These are phyloP conservation scores for Octonoba sinensis DNA, from an alignment of 2,888 invertebrate species.

Conservation along the genomic window DNA sequence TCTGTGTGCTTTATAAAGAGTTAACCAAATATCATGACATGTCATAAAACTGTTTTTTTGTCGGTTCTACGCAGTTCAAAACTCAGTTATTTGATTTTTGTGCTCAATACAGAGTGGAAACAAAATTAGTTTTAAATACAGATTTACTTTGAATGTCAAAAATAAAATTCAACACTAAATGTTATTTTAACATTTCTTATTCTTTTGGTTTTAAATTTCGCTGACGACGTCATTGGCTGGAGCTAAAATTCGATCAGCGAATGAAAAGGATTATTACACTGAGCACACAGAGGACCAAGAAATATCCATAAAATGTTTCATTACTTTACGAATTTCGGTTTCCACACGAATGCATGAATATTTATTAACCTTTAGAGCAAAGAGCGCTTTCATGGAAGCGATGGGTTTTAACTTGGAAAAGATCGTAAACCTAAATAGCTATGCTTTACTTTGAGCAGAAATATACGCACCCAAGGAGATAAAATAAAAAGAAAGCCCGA, in stretches of 20 bases:
- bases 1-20: too few species aligned
- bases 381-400: constrained; percentile 55
- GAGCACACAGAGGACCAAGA: constrained; percentile 59
- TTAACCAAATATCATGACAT: too few species aligned
- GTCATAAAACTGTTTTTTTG: too few species aligned
- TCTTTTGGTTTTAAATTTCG: constrained; percentile 8
- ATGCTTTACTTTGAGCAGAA: constrained; percentile 50
- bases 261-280: constrained; percentile 62
- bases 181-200: too few species aligned
- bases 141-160: too few species aligned
- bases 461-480: constrained; percentile 29
- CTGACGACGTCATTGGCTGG: constrained; percentile 54
- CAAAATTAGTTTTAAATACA: too few species aligned
- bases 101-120: too few species aligned
- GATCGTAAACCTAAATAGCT: constrained; percentile 63
- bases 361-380: constrained; percentile 62
- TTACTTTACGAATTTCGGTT: constrained; percentile 63
- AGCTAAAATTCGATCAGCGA: constrained; percentile 60
- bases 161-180: too few species aligned
- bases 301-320: constrained; percentile 64
- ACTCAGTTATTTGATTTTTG: too few species aligned
- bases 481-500: constrained; percentile 22
- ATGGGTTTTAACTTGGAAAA: constrained; percentile 62
- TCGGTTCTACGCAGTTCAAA: too few species aligned
- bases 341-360: constrained; percentile 62